These are phyloP conservation scores for Acrobeloides nanus DNA, from an alignment of 2,888 invertebrate species.

Conservation along the genomic window DNA sequence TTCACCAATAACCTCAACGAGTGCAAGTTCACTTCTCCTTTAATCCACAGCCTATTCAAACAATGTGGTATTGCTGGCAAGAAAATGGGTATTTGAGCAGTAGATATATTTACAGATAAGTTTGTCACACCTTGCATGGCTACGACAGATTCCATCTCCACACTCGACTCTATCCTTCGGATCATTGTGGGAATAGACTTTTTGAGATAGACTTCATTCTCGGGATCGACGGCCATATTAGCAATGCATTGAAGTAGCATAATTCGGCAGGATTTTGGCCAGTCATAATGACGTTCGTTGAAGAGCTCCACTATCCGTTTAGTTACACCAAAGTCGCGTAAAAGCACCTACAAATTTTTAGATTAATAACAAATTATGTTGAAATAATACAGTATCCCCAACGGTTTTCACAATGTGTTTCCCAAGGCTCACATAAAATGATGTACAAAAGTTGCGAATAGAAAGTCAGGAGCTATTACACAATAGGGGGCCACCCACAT, in stretches of 20 bases:
- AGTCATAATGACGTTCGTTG: conserved; percentile 27
- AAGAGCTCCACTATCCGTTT: conserved; percentile 37
- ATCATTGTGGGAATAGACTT: conserved; percentile 30
- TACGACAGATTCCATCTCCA: conserved; percentile 44
- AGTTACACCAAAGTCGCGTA: conserved; percentile 37
- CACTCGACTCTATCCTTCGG: conserved; percentile 29
- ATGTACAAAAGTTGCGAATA: too few species aligned
- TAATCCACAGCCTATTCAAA: conserved; percentile 34
- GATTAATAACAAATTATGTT: too few species aligned
- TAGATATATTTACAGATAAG: conserved; percentile 36
- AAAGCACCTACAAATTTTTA: conserved; percentile 27
- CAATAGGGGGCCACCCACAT: too few species aligned
- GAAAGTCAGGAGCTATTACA: too few species aligned
- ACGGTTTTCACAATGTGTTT: too few species aligned
- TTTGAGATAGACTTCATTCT: conserved; percentile 28
- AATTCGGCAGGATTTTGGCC: conserved; percentile 37
- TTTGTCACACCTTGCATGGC: conserved; percentile 47
- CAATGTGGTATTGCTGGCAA: conserved; percentile 36
- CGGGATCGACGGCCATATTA: conserved; percentile 36
- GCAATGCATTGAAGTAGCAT: conserved; percentile 49
- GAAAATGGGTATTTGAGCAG: conserved; percentile 32
- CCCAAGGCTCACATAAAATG: too few species aligned
- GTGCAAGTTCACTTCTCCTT: conserved; percentile 44
- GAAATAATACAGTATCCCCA: too few species aligned
- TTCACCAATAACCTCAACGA: conserved; percentile 62